Evolutionary conservation across 2,113 vertebrate genomes (phyloP).

Genomic region (Hippocampus barbouri): DNA sequence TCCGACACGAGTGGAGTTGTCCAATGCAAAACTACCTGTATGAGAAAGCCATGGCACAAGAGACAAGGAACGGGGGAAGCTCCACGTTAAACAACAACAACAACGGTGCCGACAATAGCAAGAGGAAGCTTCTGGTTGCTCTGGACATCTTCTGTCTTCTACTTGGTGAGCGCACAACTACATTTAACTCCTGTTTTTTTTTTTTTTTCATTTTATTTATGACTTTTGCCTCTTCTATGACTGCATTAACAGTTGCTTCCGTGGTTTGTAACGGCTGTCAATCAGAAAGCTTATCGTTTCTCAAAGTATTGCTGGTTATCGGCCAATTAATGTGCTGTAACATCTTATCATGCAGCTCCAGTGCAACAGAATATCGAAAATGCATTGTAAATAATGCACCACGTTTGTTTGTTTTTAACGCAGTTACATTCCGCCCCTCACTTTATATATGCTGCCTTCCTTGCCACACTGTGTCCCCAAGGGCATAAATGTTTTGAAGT

Average conservation of each 20-base stretch:
- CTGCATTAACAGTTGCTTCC: background rate
- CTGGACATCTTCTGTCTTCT: constrained; percentile 92
- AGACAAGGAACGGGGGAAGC: constrained; percentile 91
- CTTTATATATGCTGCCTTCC: background rate
- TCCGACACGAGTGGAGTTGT: constrained; percentile 46
- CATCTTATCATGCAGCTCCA: constrained; percentile 36
- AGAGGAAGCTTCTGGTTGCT: constrained; percentile 83
- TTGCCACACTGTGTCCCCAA: constrained; percentile 17
- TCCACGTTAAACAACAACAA: constrained; percentile 86
- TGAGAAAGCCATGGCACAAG: constrained; percentile 93
- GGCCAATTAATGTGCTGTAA: constrained; percentile 29
- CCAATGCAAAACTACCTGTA: constrained; percentile 94
- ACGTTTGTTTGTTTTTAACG: constrained; percentile 8
- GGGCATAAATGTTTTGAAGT: constrained; percentile 47
- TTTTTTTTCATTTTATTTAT: background rate
- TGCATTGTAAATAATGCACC: constrained; percentile 17
- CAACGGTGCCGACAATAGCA: constrained; percentile 76
- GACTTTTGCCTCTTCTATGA: background rate
- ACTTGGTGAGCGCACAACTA: constrained; percentile 80
- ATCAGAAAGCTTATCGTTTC: constrained; percentile 37
- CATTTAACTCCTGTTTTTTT: background rate
- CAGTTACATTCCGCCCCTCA: constrained; percentile 16
- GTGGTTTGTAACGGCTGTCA: constrained; percentile 24
- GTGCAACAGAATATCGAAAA: background rate
- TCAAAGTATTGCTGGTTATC: constrained; percentile 34